Evolutionary conservation across 2,888 invertebrate genomes (phyloP), one percentile per base, ranked within the genome.

Genomic region (Diplolepis rosae): DNA sequence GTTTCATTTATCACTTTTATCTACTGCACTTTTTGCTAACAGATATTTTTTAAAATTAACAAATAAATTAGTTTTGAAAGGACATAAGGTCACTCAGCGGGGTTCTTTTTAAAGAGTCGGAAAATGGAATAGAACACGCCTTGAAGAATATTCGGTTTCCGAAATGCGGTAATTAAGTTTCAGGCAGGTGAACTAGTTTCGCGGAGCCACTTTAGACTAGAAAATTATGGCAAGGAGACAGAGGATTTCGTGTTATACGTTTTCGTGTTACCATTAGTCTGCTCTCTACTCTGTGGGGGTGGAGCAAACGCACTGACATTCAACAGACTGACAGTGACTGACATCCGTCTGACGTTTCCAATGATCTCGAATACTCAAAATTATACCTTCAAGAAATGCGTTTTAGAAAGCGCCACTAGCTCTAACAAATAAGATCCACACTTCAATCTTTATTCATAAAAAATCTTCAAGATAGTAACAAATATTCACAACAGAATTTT

Each of bases 361-460:
- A 86, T 86, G 85, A 86, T 85, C 85, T 85, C 81, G 82, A 84
- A 84, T 85, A 82, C 78, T 79, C 80, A 77, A 83, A 85, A 86
- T 73, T 61, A 73, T 39, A 27, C 39, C 39, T 61, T 61, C 39
- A 61, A 39, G 39, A 61, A 61, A 24, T 39, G 22, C 27, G 35
- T 61, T 61, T 61, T 42, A 61, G 27, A 61, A 61, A 39, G 27
- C 24, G 39, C 39, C 27, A 61, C 61, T 39, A 39, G n/a, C 35
- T 39, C 24, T 61, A 39, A 39, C 39, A 61, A 61, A 39, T 22
- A 56, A 22, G 13, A 56, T 13, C 11, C 54, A 32, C 6, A 13
- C 11, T 30, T 13, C 50, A 32, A 18, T 22, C 13, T 30, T 52
- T n/a, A n/a, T n/a, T 28, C 27, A 51, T 3, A 28, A 54, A 30